Conservation (phyloP, 2,797 vertebrate genomes). For the Austrolebias charrua region DNA sequence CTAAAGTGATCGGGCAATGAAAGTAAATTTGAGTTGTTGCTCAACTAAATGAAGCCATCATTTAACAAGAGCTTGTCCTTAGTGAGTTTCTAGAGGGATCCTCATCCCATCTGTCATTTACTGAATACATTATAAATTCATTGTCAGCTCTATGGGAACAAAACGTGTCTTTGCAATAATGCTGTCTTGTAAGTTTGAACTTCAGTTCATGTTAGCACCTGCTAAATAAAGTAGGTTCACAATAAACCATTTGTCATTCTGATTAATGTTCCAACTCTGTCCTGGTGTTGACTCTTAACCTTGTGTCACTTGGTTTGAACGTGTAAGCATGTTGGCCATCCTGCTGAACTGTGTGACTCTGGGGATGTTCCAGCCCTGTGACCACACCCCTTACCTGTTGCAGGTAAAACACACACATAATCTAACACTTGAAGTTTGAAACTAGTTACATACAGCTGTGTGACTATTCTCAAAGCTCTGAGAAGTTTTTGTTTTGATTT, state of each 20-base stretch:
- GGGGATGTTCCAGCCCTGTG: slow-evolving; percentile 93
- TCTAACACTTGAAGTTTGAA: slow-evolving; percentile 37
- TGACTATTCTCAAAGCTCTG: slow-evolving; percentile 55
- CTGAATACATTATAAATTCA: too few relatives aligned
- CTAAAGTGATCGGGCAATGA: too few relatives aligned
- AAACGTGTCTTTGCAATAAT: too few relatives aligned
- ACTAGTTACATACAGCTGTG: slow-evolving; percentile 58
- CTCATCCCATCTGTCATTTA: too few relatives aligned
- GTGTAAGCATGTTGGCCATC: slow-evolving; percentile 83
- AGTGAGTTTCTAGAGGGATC: too few relatives aligned
- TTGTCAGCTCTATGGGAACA: too few relatives aligned
- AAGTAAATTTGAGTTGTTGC: too few relatives aligned
- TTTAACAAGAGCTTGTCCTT: too few relatives aligned
- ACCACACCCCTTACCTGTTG: slow-evolving; percentile 80
- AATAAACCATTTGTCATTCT: neutral
- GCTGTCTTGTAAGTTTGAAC: too few relatives aligned
- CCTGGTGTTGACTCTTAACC: slow-evolving; percentile 54
- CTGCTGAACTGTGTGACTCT: slow-evolving; percentile 91
- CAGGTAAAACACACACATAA: slow-evolving; percentile 78
- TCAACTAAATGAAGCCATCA: too few relatives aligned
- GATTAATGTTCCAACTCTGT: slow-evolving; percentile 9
- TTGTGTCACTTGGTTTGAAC: slow-evolving; percentile 68
- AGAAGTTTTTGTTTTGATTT: slow-evolving; percentile 59
- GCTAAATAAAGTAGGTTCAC: too few relatives aligned
- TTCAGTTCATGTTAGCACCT: too few relatives aligned